Conservation (phyloP, 2,888 invertebrate genomes). For the Danaus chrysippus region DNA sequence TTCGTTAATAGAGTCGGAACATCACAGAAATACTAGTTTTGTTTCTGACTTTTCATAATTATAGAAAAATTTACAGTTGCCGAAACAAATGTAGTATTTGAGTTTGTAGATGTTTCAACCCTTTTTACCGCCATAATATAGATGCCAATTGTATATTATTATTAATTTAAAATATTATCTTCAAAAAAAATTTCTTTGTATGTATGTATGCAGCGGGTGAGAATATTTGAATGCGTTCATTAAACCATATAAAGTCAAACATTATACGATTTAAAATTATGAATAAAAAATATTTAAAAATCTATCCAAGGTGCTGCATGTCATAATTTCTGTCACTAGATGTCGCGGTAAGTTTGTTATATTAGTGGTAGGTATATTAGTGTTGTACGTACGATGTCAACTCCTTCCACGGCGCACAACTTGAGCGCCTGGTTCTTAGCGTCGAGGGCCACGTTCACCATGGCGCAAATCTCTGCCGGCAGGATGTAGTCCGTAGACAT, state of each 20-base stretch:
- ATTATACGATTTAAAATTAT: too few relatives aligned
- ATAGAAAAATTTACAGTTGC: not conserved
- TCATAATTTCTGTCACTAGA: not conserved
- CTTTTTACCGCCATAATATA: constrained; percentile 8
- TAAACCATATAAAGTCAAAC: too few relatives aligned
- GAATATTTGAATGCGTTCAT: too few relatives aligned
- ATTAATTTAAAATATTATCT: not conserved
- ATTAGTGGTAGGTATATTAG: not conserved
- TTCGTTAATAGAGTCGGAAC: constrained; percentile 16
- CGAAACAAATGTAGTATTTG: constrained; percentile 15
- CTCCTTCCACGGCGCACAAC: constrained; percentile 96
- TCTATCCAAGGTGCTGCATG: too few relatives aligned
- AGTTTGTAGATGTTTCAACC: constrained; percentile 19
- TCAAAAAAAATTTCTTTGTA: too few relatives aligned
- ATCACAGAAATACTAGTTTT: constrained; percentile 17
- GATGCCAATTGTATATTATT: constrained; percentile 15
- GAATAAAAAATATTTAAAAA: too few relatives aligned
- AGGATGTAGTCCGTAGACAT: constrained; percentile 98
- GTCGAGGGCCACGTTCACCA: constrained; percentile 99
- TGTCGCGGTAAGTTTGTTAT: not conserved
- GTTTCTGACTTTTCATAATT: constrained; percentile 7
- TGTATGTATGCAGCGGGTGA: too few relatives aligned
- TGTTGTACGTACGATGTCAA: constrained; percentile 89
- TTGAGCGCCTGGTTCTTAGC: constrained; percentile 98
- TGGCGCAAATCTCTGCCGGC: constrained; percentile 98